A percentile compares a stretch with the other conserved stretches of the same genome.
phyloP scores from a whole-genome alignment of 2,113 vertebrate genomes.

The Cepphus grylle region DNA sequence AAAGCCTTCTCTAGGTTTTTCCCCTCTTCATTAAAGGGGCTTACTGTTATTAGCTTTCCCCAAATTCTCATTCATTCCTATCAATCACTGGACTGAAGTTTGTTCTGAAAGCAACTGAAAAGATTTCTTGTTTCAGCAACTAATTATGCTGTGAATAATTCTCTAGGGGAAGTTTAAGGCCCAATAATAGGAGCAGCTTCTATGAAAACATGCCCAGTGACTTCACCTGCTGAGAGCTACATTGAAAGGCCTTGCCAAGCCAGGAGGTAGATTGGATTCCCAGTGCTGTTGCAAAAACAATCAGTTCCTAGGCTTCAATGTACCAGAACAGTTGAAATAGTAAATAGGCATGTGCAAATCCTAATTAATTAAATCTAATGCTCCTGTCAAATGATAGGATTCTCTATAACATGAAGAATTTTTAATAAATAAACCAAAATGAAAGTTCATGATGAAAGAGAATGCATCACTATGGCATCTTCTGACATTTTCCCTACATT shows the following conservation, averaged over 20 bases:
- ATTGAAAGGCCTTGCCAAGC: slow-evolving; percentile 27
- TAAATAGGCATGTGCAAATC: neutral
- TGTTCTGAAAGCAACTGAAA: neutral
- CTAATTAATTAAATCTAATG: slow-evolving; percentile 12
- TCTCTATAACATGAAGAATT: neutral
- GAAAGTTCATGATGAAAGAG: neutral
- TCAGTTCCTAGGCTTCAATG: slow-evolving; percentile 19
- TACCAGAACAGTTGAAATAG: neutral
- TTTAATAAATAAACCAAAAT: neutral
- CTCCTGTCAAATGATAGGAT: neutral
- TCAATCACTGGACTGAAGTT: neutral
- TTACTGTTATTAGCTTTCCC: neutral
- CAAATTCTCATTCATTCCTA: neutral
- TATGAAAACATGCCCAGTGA: neutral
- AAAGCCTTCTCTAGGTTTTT: neutral
- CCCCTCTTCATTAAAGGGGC: neutral
- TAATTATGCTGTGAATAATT: slow-evolving; percentile 1
- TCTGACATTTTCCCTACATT: neutral
- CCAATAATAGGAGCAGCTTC: neutral
- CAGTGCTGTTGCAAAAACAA: slow-evolving; percentile 26
- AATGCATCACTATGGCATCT: neutral
- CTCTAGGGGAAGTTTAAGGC: neutral
- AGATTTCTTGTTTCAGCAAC: neutral
- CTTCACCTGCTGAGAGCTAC: neutral
- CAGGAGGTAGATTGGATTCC: slow-evolving; percentile 44